A percentile compares a stretch with the other conserved stretches of the same genome.
These are phyloP conservation scores for Crotalus viridis DNA, from an alignment of 2,113 vertebrate genomes.

Conservation along the genomic window DNA sequence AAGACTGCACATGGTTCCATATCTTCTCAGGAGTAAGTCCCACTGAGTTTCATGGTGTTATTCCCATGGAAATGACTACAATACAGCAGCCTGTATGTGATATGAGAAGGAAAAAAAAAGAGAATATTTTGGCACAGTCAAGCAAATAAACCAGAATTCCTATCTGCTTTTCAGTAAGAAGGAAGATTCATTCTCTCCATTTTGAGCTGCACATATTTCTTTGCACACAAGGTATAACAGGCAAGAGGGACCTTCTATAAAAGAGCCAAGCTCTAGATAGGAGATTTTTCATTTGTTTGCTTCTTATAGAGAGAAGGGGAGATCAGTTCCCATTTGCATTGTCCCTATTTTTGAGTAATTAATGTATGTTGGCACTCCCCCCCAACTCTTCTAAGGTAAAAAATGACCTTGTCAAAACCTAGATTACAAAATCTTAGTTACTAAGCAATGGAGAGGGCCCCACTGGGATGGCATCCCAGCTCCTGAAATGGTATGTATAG, in stretches of 20 bases:
- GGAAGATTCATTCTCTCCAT: fast-evolving
- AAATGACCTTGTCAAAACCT: constrained; percentile 83
- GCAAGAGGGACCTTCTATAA: neutral
- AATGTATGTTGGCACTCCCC: constrained; percentile 74
- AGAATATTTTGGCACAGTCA: neutral
- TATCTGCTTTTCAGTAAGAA: neutral
- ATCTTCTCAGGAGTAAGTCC: neutral
- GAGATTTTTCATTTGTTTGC: constrained; percentile 52
- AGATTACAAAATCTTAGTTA: constrained; percentile 81
- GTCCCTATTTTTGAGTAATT: constrained; percentile 78
- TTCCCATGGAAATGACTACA: neutral
- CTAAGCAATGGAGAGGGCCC: constrained; percentile 73
- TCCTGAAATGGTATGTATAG: constrained; percentile 76
- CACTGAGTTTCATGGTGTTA: neutral
- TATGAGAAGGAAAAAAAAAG: neutral
- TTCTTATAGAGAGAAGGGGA: constrained; percentile 46
- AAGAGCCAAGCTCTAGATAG: constrained; percentile 13
- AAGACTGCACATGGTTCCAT: neutral
- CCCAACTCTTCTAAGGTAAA: constrained; percentile 73
- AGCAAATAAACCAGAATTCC: neutral
- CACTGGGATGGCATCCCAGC: constrained; percentile 74
- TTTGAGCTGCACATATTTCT: constrained; percentile 26
- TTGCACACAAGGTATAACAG: constrained; percentile 22
- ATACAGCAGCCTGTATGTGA: neutral
- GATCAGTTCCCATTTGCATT: constrained; percentile 66